Percentiles rank a stretch among this genome's conserved stretches.
Evolutionary conservation across 2,113 vertebrate genomes (phyloP).

Genomic region (Typhlomys cinereus): DNA sequence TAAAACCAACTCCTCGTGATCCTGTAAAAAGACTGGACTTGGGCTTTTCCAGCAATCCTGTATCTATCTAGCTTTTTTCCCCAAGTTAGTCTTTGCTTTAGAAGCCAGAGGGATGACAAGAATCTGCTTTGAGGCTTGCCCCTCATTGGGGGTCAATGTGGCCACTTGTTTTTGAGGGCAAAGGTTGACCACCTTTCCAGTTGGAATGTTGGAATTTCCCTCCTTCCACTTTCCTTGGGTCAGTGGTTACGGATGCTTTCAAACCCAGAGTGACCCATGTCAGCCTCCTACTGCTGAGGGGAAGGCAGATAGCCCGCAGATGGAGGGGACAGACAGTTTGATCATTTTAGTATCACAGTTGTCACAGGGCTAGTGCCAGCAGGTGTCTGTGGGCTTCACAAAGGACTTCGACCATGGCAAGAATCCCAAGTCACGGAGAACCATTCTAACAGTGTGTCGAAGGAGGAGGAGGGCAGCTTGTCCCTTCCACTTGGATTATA

Average conservation of each 20-base stretch:
- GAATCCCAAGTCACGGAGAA: background rate
- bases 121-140: background rate
- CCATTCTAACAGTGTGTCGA: background rate
- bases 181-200: constrained; percentile 43
- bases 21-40: background rate
- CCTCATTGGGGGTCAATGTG: background rate
- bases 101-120: background rate
- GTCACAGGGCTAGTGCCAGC: background rate
- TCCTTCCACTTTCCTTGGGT: background rate
- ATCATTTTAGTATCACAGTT: constrained; percentile 22
- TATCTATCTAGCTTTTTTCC: background rate
- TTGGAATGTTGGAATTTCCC: background rate
- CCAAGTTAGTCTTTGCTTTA: background rate
- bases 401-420: background rate
- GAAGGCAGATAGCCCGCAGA: background rate
- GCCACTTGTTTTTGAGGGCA: background rate
- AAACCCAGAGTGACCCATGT: background rate
- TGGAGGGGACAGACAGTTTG: background rate
- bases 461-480: background rate
- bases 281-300: background rate
- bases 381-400: constrained; percentile 6
- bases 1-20: background rate
- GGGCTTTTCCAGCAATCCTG: background rate
- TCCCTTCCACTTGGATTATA: background rate
- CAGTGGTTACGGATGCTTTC: constrained; percentile 42